phyloP scores from a whole-genome alignment of 1,140 invertebrate genomes.

The Caenorhabditis briggsae region DNA sequence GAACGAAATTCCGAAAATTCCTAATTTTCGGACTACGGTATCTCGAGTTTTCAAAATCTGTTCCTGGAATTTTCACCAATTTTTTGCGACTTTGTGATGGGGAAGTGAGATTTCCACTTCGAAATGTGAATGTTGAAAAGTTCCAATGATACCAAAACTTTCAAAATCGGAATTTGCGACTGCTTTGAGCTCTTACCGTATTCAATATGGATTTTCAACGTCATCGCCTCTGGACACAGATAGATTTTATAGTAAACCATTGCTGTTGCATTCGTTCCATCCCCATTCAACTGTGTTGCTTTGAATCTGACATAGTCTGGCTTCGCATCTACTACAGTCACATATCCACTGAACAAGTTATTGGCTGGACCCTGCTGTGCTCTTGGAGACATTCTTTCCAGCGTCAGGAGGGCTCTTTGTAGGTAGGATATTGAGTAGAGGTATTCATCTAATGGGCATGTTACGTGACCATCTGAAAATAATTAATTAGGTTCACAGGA shows the following conservation, averaged over 20 bases:
- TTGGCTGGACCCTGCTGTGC: not conserved
- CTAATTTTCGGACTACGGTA: no score
- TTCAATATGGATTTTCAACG: slow-evolving; percentile 36
- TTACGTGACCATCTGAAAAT: slow-evolving; percentile 1
- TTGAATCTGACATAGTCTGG: slow-evolving; percentile 1
- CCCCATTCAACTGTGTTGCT: slow-evolving; percentile 26
- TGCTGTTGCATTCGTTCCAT: not conserved
- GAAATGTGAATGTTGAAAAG: no score
- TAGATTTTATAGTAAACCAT: slow-evolving; percentile 44
- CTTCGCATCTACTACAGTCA: slow-evolving; percentile 19
- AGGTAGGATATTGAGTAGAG: slow-evolving; percentile 28
- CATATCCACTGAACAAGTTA: slow-evolving; percentile 1
- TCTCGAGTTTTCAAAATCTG: no score
- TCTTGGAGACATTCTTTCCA: slow-evolving; percentile 36
- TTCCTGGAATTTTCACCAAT: no score
- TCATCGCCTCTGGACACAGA: slow-evolving; percentile 25
- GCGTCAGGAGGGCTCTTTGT: slow-evolving; percentile 9
- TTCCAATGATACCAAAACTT: no score
- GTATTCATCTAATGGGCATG: slow-evolving; percentile 31
- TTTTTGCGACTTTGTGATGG: no score
- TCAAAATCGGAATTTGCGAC: no score
- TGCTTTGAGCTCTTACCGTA: not conserved
- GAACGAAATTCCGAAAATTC: no score
- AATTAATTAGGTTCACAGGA: not conserved
- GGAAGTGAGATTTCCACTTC: no score